Evolutionary conservation across 1,140 invertebrate species (phyloP).

Genomic region (Habropoda laboriosa): DNA sequence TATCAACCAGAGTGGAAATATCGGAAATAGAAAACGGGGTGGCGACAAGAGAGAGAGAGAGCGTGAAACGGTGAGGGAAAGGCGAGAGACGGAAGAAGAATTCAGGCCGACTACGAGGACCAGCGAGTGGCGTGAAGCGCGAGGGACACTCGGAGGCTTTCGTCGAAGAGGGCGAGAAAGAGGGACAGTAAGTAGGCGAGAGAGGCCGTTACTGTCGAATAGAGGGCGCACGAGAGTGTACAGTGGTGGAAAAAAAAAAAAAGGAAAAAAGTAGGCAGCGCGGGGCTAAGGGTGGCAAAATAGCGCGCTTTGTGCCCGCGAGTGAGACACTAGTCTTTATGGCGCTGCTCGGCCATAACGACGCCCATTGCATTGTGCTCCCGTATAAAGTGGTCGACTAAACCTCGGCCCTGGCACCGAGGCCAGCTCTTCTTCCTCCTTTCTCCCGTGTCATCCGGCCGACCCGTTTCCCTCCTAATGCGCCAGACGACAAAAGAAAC

Average conservation of each 20-base stretch:
- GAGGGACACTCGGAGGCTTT: slow-evolving; percentile 20
- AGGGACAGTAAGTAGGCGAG: slow-evolving; percentile 3
- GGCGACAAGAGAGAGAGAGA: not conserved
- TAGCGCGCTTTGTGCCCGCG: slow-evolving; percentile 65
- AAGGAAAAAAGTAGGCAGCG: slow-evolving; percentile 52
- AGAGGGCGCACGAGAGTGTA: slow-evolving; percentile 17
- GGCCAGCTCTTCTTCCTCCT: slow-evolving; percentile 14
- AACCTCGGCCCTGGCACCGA: slow-evolving; percentile 57
- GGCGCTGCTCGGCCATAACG: slow-evolving; percentile 68
- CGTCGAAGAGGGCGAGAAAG: slow-evolving; percentile 1
- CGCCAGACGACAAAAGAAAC: slow-evolving; percentile 64
- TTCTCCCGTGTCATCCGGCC: slow-evolving; percentile 14
- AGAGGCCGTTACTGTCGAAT: slow-evolving; percentile 36
- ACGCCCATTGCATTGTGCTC: slow-evolving; percentile 67
- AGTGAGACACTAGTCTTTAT: slow-evolving; percentile 69
- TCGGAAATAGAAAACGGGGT: no score
- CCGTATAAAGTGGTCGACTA: slow-evolving; percentile 58
- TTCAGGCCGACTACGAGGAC: not conserved
- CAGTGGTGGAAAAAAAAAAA: slow-evolving; percentile 10
- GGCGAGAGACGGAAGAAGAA: not conserved
- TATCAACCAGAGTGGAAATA: no score
- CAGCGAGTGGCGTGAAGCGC: slow-evolving; percentile 4
- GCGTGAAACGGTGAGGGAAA: not conserved
- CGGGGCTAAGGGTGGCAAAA: slow-evolving; percentile 61
- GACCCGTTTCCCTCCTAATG: slow-evolving; percentile 57